A percentile compares a stretch with the other conserved stretches of the same genome.
phyloP scores from a whole-genome alignment of 2,113 vertebrate genomes.

The Apaloderma vittatum region DNA sequence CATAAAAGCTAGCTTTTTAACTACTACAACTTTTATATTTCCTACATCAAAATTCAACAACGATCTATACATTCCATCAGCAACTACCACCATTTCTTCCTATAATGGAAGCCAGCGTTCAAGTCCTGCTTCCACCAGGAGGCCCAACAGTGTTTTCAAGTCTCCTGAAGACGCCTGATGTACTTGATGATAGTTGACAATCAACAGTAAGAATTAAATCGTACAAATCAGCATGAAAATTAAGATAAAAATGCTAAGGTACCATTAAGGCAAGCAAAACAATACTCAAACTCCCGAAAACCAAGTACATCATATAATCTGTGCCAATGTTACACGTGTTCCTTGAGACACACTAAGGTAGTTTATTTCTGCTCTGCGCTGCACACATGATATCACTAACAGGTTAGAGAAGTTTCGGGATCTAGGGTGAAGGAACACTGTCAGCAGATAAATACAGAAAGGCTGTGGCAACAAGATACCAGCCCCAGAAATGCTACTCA shows the following conservation, averaged over 20 bases:
- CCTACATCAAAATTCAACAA: neutral
- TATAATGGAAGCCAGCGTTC: neutral
- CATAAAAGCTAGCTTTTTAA: neutral
- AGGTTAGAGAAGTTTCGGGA: neutral
- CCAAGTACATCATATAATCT: neutral
- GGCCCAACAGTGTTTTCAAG: neutral
- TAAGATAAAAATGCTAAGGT: neutral
- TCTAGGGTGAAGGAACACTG: neutral
- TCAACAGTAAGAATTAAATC: neutral
- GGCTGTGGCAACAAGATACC: neutral
- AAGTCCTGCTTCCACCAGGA: neutral
- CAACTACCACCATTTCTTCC: neutral
- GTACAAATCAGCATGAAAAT: neutral
- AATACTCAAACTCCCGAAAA: neutral
- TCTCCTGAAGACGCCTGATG: neutral
- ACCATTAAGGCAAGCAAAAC: neutral
- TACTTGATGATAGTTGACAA: neutral
- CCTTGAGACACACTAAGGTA: neutral
- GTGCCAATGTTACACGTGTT: neutral
- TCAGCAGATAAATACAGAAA: neutral
- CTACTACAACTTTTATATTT: neutral
- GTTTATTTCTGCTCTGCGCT: neutral
- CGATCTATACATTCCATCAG: neutral
- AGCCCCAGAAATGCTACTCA: fast-evolving
- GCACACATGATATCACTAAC: neutral